Conservation (phyloP, 2,888 invertebrate genomes). For the Boloria euphrosyne region DNA sequence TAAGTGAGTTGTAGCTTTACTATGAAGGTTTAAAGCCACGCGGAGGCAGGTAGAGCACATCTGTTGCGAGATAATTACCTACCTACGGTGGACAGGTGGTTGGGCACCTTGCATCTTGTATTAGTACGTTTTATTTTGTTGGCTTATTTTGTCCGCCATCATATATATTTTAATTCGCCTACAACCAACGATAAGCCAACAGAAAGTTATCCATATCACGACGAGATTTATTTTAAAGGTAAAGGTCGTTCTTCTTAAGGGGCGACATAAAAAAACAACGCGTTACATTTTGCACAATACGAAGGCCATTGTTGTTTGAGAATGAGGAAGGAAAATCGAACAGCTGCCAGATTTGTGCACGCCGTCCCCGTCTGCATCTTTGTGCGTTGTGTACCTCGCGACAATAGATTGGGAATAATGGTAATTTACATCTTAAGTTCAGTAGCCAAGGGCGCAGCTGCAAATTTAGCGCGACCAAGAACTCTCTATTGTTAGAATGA, state of each 20-base stretch:
- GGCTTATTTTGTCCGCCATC: neutral
- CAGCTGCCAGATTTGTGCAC: constrained; percentile 81
- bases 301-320: constrained; percentile 65
- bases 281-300: constrained; percentile 79
- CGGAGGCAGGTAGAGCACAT: constrained; percentile 70
- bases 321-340: constrained; percentile 72
- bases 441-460: constrained; percentile 77
- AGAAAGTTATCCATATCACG: constrained; percentile 16
- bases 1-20: constrained; percentile 33
- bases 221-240: constrained; percentile 20
- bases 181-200: neutral
- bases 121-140: constrained; percentile 19
- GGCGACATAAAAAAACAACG: constrained; percentile 58
- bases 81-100: constrained; percentile 67
- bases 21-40: constrained; percentile 44
- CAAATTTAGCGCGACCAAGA: constrained; percentile 59
- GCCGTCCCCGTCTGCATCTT: constrained; percentile 78
- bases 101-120: constrained; percentile 72
- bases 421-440: constrained; percentile 82
- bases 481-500: constrained; percentile 49
- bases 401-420: constrained; percentile 75
- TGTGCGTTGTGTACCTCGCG: constrained; percentile 60
- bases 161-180: constrained; percentile 17
- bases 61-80: constrained; percentile 75
- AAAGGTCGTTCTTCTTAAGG: constrained; percentile 42